Conservation (phyloP, 1,140 invertebrate species). For the Drosophila simulans region DNA sequence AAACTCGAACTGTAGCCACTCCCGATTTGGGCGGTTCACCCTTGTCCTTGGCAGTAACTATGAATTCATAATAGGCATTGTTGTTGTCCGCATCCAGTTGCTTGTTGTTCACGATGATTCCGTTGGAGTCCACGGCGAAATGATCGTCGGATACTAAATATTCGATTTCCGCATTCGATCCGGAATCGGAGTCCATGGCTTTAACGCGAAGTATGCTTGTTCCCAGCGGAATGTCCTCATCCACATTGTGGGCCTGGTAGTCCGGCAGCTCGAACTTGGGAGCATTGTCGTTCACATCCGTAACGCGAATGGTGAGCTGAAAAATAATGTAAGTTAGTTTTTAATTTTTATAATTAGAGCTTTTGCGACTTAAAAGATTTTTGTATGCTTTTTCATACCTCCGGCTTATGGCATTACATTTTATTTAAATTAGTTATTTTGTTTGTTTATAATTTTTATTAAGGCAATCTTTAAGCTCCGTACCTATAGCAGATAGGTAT, state of each 20-base stretch:
- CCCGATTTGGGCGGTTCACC: constrained; percentile 96
- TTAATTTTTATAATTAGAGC: neutral
- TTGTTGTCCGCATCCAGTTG: constrained; percentile 97
- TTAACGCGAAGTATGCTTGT: constrained; percentile 96
- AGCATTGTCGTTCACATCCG: constrained; percentile 97
- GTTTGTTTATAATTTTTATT: neutral
- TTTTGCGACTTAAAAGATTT: neutral
- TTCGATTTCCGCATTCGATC: constrained; percentile 96
- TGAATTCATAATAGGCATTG: constrained; percentile 97
- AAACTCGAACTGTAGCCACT: constrained; percentile 95
- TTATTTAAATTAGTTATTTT: no score
- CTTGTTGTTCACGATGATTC: constrained; percentile 96
- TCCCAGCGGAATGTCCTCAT: constrained; percentile 96
- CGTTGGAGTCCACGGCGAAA: constrained; percentile 95
- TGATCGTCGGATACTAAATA: constrained; percentile 96
- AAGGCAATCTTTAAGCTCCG: neutral
- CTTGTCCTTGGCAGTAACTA: constrained; percentile 96
- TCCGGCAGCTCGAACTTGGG: constrained; percentile 97
- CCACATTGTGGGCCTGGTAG: constrained; percentile 97
- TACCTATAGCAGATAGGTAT: neutral
- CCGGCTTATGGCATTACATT: no score
- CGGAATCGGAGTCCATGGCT: constrained; percentile 96
- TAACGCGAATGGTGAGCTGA: constrained; percentile 94
- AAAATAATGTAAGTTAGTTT: neutral
- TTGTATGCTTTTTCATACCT: neutral